Evolutionary conservation across 2,888 invertebrate species (phyloP).

Genomic region (Oxycera nigricornis): DNA sequence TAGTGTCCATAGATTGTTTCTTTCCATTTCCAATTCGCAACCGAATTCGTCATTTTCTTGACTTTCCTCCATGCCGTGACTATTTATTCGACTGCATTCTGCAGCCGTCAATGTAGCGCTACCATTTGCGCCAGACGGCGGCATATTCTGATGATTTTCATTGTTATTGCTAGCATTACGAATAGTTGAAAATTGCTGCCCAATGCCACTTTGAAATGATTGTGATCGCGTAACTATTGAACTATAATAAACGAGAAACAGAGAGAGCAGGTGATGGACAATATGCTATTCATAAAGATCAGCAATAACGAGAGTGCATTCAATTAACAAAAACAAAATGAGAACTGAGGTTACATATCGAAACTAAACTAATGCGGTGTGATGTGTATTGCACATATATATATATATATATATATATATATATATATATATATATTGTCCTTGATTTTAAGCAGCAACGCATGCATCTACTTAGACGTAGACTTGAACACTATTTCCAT

Average conservation of each 20-base stretch:
- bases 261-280: slow-evolving; percentile 8
- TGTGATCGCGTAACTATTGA: slow-evolving; percentile 69
- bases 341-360: not conserved
- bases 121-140: not conserved
- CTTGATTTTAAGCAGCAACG: too few species aligned
- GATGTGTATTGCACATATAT: too few species aligned
- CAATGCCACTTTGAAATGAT: slow-evolving; percentile 66
- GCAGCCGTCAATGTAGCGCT: not conserved
- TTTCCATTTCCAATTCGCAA: slow-evolving; percentile 29
- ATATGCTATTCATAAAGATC: not conserved
- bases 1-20: slow-evolving; percentile 50
- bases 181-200: slow-evolving; percentile 20
- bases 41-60: slow-evolving; percentile 26
- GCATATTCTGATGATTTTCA: slow-evolving; percentile 15
- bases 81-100: slow-evolving; percentile 1
- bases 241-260: slow-evolving; percentile 52
- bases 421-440: too few species aligned
- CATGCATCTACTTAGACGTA: too few species aligned
- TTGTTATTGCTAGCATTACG: slow-evolving; percentile 20
- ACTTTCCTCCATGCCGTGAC: slow-evolving; percentile 31
- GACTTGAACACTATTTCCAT: too few species aligned
- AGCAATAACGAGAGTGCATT: slow-evolving; percentile 11
- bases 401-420: too few species aligned
- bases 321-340: not conserved
- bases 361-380: not conserved